phyloP scores from a whole-genome alignment of 2,113 vertebrate genomes.

The Saguinus imperator region DNA sequence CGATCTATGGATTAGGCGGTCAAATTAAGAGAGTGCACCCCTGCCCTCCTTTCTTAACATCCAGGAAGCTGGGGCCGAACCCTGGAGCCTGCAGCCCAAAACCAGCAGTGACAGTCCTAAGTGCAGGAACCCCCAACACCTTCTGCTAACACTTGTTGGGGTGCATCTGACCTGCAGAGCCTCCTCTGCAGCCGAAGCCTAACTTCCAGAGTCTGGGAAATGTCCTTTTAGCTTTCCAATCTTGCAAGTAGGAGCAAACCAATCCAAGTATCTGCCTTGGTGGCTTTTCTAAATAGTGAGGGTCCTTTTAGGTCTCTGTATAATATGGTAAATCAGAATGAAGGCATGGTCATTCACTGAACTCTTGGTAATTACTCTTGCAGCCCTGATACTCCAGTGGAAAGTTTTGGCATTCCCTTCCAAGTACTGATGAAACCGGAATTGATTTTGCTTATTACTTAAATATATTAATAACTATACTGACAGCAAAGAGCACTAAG shows the following conservation, averaged over 20 bases:
- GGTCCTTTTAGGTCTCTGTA: neutral
- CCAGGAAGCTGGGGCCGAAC: neutral
- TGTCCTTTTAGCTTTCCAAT: neutral
- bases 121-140: neutral
- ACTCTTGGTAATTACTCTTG: neutral
- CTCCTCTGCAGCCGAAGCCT: neutral
- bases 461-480: conserved; percentile 30
- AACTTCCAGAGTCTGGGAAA: neutral
- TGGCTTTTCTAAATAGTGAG: neutral
- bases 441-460: conserved; percentile 37
- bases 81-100: neutral
- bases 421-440: neutral
- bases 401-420: neutral
- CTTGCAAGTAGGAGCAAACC: neutral
- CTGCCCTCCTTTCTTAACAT: neutral
- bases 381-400: neutral
- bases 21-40: neutral
- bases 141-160: neutral
- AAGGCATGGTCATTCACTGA: neutral
- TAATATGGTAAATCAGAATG: neutral
- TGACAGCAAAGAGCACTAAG: neutral
- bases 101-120: neutral
- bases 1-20: neutral
- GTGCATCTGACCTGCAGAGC: neutral
- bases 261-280: neutral